Percentiles rank a stretch among this genome's conserved stretches.
These are phyloP conservation scores for Felis chaus DNA, from an alignment of 2,113 vertebrate species.

Conservation along the genomic window DNA sequence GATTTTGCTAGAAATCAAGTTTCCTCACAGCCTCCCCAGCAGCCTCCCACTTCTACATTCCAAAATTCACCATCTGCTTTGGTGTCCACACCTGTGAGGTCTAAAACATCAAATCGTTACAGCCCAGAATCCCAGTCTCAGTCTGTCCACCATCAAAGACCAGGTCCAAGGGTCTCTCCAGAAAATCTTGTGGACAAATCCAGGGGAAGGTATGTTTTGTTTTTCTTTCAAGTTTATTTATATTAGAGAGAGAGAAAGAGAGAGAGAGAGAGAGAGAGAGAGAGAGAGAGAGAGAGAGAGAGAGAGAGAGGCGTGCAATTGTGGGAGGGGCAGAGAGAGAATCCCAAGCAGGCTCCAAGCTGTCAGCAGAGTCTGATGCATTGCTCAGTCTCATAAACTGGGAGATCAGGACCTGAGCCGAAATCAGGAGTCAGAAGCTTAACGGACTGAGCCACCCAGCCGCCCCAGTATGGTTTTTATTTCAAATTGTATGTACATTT, in stretches of 20 bases:
- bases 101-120: constrained; percentile 92
- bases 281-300: too few relatives aligned
- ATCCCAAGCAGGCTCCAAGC: too few relatives aligned
- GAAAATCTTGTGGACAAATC: constrained; percentile 93
- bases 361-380: too few relatives aligned
- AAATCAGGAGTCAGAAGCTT: too few relatives aligned
- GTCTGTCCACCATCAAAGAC: constrained; percentile 89
- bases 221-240: too few relatives aligned
- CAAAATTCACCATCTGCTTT: constrained; percentile 89
- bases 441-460: too few relatives aligned
- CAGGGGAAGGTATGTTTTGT: constrained; percentile 89
- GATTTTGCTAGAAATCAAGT: constrained; percentile 98
- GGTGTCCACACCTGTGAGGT: constrained; percentile 81
- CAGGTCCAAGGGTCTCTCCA: constrained; percentile 93
- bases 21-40: constrained; percentile 83
- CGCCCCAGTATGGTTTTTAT: constrained; percentile 26
- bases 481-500: neutral
- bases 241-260: too few relatives aligned
- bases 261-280: too few relatives aligned
- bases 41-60: constrained; percentile 92
- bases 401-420: too few relatives aligned
- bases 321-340: too few relatives aligned
- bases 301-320: too few relatives aligned
- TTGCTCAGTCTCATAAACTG: too few relatives aligned
- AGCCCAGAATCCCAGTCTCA: constrained; percentile 93